Evolutionary conservation across 2,113 vertebrate species (phyloP), one percentile per base, ranked within the genome.

Genomic region (Antigone vipio): DNA sequence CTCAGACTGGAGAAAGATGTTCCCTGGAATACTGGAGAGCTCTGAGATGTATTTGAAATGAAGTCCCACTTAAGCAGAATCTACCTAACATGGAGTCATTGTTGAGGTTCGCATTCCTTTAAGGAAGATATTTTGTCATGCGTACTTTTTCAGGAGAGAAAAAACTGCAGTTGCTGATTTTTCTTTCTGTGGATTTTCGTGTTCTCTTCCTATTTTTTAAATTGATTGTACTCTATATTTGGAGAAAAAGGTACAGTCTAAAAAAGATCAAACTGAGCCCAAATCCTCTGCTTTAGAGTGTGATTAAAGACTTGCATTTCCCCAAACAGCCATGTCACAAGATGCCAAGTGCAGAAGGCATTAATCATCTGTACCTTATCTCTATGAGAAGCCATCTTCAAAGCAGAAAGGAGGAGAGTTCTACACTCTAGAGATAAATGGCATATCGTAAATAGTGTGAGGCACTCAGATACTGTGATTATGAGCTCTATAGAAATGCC

Each of bases 401-500:
- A 82, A 95, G 91, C 64, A 79, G 63, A 95, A 92, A 82, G 91
- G 90, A 96, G 88, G 84, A 92, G 91, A 96, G 78, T 24, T 92
- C 53, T 95, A 88, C 71, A 81, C 96, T 96, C 80, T 52, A 62
- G 94, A 94, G 89, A 97, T 91, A 94, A 95, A 96, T 95, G 89
- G 74, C 94, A 76, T 66, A 63, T 95, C 67, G 2, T 96, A 96
- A 97, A 95, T 95, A 95, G 91, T 11, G n/a, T 32, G 53, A 92
- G 83, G 76, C 89, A 89, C 92, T 96, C 78, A 44, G 88, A 96
- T 95, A 91, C 94, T 87, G 85, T 93, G 89, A 95, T 95, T 92
- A 94, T 97, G 88, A 97, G 85, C 93, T 96, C 88, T 88, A 96
- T 95, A 93, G 96, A 96, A 97, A 93, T 88, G 72, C 73, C 87